A percentile compares a stretch with the other conserved stretches of the same genome.
Conservation (phyloP, 2,113 vertebrate genomes). For the Callipepla californica region DNA sequence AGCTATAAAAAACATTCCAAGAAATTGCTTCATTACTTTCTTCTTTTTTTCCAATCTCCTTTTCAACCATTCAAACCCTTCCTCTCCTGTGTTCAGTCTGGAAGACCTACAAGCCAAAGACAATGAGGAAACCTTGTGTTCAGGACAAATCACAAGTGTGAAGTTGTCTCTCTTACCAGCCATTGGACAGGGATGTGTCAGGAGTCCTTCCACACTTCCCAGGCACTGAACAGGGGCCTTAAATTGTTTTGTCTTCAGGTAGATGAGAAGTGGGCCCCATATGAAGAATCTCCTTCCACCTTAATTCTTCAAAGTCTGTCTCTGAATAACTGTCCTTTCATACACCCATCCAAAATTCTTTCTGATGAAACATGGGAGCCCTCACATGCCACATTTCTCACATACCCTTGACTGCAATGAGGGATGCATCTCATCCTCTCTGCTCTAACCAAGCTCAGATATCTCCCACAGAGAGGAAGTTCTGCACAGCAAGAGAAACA, state of each 20-base stretch:
- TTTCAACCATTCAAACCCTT: neutral
- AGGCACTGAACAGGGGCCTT: neutral
- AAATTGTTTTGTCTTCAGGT: neutral
- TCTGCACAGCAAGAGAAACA: neutral
- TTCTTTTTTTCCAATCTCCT: neutral
- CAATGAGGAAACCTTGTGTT: neutral
- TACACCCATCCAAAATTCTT: neutral
- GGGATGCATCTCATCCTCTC: rapidly evolving
- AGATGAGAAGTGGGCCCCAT: neutral
- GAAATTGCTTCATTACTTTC: neutral
- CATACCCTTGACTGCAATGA: rapidly evolving
- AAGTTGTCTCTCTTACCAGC: neutral
- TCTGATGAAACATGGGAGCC: neutral
- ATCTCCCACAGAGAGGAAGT: neutral
- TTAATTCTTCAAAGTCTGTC: neutral
- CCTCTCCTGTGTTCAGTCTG: neutral
- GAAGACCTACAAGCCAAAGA: neutral
- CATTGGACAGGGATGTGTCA: neutral
- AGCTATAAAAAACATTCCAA: neutral
- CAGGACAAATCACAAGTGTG: neutral
- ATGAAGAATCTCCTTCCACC: neutral
- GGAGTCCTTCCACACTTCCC: neutral
- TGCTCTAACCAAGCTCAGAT: neutral
- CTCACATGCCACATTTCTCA: neutral
- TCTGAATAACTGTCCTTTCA: neutral